Conservation (phyloP, 2,797 vertebrate genomes). For the Toxotes lorentzi region DNA sequence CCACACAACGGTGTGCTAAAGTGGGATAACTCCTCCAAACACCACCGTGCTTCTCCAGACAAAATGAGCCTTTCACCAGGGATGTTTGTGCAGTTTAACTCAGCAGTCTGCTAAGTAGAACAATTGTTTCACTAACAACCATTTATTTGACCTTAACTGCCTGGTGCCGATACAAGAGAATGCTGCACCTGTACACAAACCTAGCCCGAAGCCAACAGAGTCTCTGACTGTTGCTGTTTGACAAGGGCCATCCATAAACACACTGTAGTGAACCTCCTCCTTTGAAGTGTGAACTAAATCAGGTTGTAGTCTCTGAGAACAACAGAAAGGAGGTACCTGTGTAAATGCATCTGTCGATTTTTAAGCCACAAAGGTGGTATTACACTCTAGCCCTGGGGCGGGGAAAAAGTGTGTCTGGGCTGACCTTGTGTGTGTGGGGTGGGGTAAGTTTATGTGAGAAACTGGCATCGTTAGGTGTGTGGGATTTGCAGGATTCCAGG, state of each 20-base stretch:
- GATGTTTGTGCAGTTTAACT: conserved; percentile 42
- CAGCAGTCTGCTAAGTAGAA: conserved; percentile 47
- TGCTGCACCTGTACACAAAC: conserved; percentile 50
- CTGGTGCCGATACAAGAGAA: conserved; percentile 44
- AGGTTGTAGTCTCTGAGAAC: conserved; percentile 58
- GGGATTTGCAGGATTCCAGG: conserved; percentile 27
- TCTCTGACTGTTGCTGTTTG: conserved; percentile 57
- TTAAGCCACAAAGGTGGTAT: conserved; percentile 49
- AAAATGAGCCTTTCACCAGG: conserved; percentile 29
- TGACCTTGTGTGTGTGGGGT: conserved; percentile 49
- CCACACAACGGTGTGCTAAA: conserved; percentile 35
- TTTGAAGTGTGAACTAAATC: conserved; percentile 75
- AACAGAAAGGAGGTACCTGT: conserved; percentile 62
- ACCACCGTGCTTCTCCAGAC: conserved; percentile 25
- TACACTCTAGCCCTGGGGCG: conserved; percentile 30
- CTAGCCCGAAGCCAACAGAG: conserved; percentile 55
- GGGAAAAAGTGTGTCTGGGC: conserved; percentile 33
- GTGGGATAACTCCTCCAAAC: conserved; percentile 34
- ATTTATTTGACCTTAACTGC: conserved; percentile 68
- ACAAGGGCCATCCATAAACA: conserved; percentile 64
- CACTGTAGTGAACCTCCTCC: conserved; percentile 50
- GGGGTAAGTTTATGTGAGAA: conserved; percentile 40
- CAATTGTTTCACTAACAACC: conserved; percentile 57
- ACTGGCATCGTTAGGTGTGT: conserved; percentile 31
- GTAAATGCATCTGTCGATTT: conserved; percentile 71